Conservation (phyloP, 2,113 vertebrate species). For the Dromaius novaehollandiae region DNA sequence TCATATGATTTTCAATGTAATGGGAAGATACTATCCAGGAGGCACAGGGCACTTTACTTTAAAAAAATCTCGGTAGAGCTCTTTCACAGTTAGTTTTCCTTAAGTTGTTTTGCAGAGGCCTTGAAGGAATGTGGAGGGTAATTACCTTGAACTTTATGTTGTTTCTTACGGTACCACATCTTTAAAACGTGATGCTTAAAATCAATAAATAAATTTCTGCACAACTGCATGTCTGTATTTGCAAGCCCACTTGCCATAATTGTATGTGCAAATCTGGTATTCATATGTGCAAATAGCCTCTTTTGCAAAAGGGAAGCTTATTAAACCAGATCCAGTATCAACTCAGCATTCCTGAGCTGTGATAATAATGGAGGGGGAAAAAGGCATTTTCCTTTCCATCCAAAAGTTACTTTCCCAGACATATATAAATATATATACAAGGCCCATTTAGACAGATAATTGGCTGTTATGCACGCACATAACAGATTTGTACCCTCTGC, state of each 20-base stretch:
- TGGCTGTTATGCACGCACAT: background rate
- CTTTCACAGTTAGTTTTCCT: background rate
- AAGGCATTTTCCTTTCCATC: background rate
- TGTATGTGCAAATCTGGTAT: slow-evolving; percentile 34
- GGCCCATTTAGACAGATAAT: background rate
- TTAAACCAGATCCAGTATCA: background rate
- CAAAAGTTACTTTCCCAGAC: background rate
- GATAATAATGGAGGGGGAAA: background rate
- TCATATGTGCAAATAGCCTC: background rate
- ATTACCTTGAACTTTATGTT: background rate
- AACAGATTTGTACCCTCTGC: slow-evolving; percentile 40
- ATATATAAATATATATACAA: background rate
- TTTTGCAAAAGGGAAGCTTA: background rate
- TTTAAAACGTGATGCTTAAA: background rate
- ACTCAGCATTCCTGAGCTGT: background rate
- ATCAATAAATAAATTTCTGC: background rate
- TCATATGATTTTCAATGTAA: background rate
- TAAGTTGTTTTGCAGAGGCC: background rate
- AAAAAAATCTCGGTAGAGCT: background rate
- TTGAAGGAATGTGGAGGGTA: background rate
- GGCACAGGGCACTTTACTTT: background rate
- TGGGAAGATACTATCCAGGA: background rate
- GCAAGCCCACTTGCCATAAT: slow-evolving; percentile 15
- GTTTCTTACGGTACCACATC: background rate
- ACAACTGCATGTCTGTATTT: slow-evolving; percentile 32